Percentiles rank a stretch among this genome's conserved stretches.
Conservation (phyloP, 1,140 invertebrate genomes). For the Drosophila busckii region DNA sequence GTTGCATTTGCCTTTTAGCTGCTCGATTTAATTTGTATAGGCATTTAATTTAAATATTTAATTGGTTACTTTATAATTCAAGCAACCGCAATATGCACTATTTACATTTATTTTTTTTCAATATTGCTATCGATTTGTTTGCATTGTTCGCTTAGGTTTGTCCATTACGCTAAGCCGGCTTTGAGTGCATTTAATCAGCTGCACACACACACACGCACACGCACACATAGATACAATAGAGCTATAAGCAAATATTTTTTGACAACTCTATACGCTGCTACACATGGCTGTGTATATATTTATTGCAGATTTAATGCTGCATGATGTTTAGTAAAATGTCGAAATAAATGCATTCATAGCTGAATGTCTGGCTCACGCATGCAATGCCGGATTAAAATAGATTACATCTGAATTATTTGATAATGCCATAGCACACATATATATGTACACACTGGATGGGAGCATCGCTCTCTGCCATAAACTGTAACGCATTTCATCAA, state of each 20-base stretch:
- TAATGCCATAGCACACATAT: constrained; percentile 30
- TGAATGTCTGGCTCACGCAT: background rate
- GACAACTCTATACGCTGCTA: constrained; percentile 32
- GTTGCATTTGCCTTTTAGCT: too few species aligned
- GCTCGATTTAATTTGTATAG: constrained; percentile 9
- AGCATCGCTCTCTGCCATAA: constrained; percentile 3
- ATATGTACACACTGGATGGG: background rate
- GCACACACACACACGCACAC: constrained; percentile 7
- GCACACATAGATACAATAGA: constrained; percentile 13
- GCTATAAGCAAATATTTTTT: constrained; percentile 41
- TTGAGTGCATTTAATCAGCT: constrained; percentile 52
- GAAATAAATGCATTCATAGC: constrained; percentile 51
- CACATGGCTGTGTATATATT: background rate
- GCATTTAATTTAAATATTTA: constrained; percentile 18
- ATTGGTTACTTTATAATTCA: constrained; percentile 48
- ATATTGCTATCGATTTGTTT: too few species aligned
- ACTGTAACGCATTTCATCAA: constrained; percentile 28
- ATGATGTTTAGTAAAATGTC: constrained; percentile 54
- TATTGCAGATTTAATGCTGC: constrained; percentile 45
- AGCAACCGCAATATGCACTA: constrained; percentile 25
- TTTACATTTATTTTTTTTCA: background rate
- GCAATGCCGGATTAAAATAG: constrained; percentile 47
- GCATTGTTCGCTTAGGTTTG: constrained; percentile 48
- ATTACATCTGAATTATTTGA: constrained; percentile 66
- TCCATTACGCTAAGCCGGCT: constrained; percentile 66